Percentiles rank a stretch among this genome's conserved stretches.
These are phyloP conservation scores for Crotalus horridus DNA, from an alignment of 2,113 vertebrate species.

Conservation along the genomic window DNA sequence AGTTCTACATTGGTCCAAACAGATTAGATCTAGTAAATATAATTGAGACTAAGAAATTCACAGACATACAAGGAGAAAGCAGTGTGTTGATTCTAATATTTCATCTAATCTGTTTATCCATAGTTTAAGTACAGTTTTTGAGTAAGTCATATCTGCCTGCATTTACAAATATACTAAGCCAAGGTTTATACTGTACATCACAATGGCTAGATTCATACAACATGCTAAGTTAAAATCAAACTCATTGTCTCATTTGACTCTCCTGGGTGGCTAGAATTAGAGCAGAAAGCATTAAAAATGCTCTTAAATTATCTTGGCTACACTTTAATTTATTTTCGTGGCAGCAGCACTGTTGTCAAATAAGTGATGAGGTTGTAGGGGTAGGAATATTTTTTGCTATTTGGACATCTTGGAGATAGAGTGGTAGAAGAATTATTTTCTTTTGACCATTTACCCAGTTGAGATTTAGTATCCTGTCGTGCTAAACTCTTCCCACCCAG, in stretches of 20 bases:
- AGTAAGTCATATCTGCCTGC: background rate
- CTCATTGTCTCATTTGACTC: background rate
- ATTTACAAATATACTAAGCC: background rate
- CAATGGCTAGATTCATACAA: background rate
- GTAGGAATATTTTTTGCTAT: constrained; percentile 42
- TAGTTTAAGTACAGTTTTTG: background rate
- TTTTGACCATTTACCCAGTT: constrained; percentile 44
- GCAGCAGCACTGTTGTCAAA: constrained; percentile 44
- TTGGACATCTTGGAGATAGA: constrained; percentile 53
- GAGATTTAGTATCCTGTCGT: constrained; percentile 39
- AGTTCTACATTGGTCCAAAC: background rate
- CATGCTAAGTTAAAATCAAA: background rate
- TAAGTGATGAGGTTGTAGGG: constrained; percentile 23
- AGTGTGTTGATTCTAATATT: background rate
- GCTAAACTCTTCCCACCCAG: constrained; percentile 36
- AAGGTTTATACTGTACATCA: background rate
- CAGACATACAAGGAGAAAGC: background rate
- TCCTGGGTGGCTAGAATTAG: background rate
- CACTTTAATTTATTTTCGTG: constrained; percentile 52
- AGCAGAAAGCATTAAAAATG: background rate
- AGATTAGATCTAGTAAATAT: background rate
- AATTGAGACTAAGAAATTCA: background rate
- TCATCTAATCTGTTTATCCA: background rate
- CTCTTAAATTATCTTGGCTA: constrained; percentile 39
- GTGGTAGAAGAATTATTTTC: constrained; percentile 39